Evolutionary conservation across 2,113 vertebrate species (phyloP).

Genomic region (Choloepus hoffmanni): DNA sequence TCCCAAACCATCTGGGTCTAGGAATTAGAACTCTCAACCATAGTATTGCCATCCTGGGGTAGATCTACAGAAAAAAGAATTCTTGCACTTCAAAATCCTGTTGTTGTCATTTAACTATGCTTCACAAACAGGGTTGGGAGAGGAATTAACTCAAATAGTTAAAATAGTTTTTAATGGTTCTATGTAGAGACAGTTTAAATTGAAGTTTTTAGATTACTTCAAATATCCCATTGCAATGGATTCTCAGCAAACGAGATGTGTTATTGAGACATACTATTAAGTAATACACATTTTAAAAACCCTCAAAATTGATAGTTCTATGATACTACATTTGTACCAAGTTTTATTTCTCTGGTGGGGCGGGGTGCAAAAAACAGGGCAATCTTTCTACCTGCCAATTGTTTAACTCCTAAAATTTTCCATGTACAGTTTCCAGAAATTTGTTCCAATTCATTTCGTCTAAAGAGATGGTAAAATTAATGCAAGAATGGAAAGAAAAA

Average conservation of each 20-base stretch:
- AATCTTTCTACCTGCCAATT: neutral
- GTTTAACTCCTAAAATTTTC: conserved; percentile 47
- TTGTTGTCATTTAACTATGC: neutral
- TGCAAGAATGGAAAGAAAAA: conserved; percentile 45
- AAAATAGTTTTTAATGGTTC: neutral
- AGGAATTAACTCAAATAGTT: neutral
- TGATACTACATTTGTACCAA: neutral
- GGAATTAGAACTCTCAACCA: neutral
- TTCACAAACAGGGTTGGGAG: neutral
- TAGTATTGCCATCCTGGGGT: neutral
- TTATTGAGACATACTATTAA: conserved; percentile 26
- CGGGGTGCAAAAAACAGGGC: neutral
- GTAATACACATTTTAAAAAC: conserved; percentile 4
- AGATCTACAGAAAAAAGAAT: neutral
- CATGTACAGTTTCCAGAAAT: neutral
- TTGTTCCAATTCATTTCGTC: conserved; percentile 24
- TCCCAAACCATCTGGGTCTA: neutral
- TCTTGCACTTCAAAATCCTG: neutral
- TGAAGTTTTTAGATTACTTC: neutral
- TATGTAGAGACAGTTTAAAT: neutral
- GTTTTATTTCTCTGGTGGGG: neutral
- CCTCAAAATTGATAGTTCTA: neutral
- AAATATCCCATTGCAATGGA: neutral
- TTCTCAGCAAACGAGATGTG: neutral
- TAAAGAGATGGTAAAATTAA: conserved; percentile 46